Base-by-base conservation (phyloP, 2,113 vertebrate genomes). In the Hippopotamus amphibius region DNA sequence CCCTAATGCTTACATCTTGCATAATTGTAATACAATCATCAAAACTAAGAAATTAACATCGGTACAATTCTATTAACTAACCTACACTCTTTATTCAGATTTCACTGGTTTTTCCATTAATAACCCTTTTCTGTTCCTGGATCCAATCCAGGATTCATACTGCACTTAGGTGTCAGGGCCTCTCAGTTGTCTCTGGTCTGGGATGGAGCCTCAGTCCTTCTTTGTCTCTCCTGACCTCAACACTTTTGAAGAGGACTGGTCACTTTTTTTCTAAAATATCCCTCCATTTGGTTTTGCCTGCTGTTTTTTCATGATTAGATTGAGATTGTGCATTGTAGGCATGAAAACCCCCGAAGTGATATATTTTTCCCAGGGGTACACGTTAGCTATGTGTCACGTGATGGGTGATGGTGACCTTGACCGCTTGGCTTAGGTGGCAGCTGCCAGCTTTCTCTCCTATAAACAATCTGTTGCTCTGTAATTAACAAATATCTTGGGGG, bases 361-460 rank as follows among this genome's bases (percentile, higher is more conserved):
- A 41, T 2, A 43, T 16, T 41, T 24, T 65, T 63, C 81, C n/a
- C 41, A 21, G 55, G 16, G 19, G 50, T 0, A 4, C 4, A 0
- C 0, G 4, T 4, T 2, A 1, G 6, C 33, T 10, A 0, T 1
- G 1, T 21, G 61, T 26, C 41, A 59, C 6, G 2, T 26, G 53
- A 12, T 28, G 8, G 37, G 21, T 17, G 57, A 57, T 0, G 30
- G 4, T 59, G 59, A 46, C 28, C 19, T 22, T 26, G 13, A 13
- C 57, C 6, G 0, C 15, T 10, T 26, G 41, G 55, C 6, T 24
- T 37, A 19, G 65, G 30, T 14, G 26, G 53, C 7, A 2, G 7
- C 82, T 76, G 53, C 59, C 30, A 30, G 33, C 24, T 2, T 87
- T 46, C 33, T 59, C 6, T 17, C 15, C 30, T 26, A 12, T 37